Percentiles rank a stretch among this genome's conserved stretches.
phyloP scores from a whole-genome alignment of 53 echinoderm and acorn worm genomes.

The Paracentrotus lividus region DNA sequence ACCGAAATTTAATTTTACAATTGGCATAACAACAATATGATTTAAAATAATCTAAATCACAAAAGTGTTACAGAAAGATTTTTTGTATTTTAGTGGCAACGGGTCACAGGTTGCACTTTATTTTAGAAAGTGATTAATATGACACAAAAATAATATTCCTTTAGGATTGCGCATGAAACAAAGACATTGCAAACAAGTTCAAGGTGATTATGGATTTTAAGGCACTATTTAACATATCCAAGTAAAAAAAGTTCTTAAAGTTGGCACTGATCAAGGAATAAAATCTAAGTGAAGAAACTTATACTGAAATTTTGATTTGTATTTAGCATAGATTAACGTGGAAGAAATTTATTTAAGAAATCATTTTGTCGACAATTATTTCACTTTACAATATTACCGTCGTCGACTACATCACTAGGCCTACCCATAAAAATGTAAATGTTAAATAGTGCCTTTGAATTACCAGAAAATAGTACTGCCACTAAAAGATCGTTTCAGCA shows the following conservation, averaged over 20 bases:
- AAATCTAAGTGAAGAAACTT: background rate
- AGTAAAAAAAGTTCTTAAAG: background rate
- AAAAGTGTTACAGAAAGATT: too few species aligned
- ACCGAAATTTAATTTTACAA: too few species aligned
- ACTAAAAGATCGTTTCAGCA: background rate
- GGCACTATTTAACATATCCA: background rate
- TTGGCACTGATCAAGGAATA: background rate
- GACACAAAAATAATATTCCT: background rate
- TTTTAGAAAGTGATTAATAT: too few species aligned
- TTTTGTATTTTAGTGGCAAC: too few species aligned
- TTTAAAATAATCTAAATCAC: too few species aligned
- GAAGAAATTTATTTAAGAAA: background rate
- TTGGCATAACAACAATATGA: too few species aligned
- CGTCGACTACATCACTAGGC: background rate
- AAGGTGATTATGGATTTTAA: background rate
- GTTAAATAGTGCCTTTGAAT: background rate
- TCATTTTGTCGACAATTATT: background rate
- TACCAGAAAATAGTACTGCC: background rate
- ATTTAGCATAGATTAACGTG: background rate
- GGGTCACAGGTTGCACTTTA: too few species aligned
- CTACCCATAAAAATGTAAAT: background rate
- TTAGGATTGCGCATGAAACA: constrained; percentile 6
- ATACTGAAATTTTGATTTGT: background rate
- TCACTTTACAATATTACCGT: background rate
- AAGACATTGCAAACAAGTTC: background rate